These are phyloP conservation scores for Echinops telfairi DNA, from an alignment of 2,113 vertebrate genomes.

Conservation along the genomic window DNA sequence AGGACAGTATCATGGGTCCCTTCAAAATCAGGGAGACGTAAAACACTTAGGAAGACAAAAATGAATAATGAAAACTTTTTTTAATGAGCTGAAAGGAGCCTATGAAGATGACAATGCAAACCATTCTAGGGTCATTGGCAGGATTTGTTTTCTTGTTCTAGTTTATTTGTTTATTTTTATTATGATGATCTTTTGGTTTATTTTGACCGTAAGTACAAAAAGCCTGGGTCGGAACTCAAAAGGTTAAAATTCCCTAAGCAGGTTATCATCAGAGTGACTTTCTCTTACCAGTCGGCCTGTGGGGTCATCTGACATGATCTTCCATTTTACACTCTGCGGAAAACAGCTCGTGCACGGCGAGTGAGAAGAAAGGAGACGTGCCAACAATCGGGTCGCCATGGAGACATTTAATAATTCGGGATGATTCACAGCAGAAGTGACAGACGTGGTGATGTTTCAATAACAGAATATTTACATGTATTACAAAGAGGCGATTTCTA, in stretches of 20 bases:
- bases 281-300: conserved; percentile 34
- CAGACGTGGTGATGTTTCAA: conserved; percentile 62
- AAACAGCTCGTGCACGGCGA: conserved; percentile 60
- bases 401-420: conserved; percentile 73
- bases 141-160: neutral
- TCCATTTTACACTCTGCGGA: conserved; percentile 58
- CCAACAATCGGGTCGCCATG: conserved; percentile 71
- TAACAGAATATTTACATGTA: conserved; percentile 83
- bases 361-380: conserved; percentile 35
- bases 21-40: neutral
- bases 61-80: conserved; percentile 51
- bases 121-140: neutral
- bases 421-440: conserved; percentile 69
- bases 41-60: conserved; percentile 22
- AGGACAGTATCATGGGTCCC: neutral
- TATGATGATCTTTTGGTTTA: too few relatives aligned
- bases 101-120: neutral
- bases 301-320: conserved; percentile 51
- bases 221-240: conserved; percentile 10
- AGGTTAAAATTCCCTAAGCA: conserved; percentile 12
- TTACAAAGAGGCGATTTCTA: conserved; percentile 70
- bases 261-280: neutral
- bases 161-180: neutral
- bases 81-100: neutral
- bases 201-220: neutral